phyloP scores from a whole-genome alignment of 2,888 invertebrate species.

The Mesoligia furuncula region DNA sequence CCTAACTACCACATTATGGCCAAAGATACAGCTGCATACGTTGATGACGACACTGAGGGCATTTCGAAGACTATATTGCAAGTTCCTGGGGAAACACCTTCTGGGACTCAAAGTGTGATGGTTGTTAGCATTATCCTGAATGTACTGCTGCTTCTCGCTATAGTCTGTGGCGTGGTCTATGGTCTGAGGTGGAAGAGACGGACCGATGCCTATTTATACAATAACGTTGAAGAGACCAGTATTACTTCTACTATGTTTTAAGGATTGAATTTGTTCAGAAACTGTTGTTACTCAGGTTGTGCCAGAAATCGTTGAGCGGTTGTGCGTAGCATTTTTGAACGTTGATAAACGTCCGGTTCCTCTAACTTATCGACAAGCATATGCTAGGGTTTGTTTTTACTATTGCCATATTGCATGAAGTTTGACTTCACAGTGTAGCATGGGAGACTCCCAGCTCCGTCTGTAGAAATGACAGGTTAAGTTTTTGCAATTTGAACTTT shows the following conservation, averaged over 20 bases:
- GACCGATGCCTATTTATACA: conserved; percentile 73
- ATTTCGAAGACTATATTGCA: conserved; percentile 54
- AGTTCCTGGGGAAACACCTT: conserved; percentile 37
- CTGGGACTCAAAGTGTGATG: conserved; percentile 68
- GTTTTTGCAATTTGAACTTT: not conserved
- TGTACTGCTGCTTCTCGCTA: conserved; percentile 71
- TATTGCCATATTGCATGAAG: not conserved
- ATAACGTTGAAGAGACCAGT: conserved; percentile 73
- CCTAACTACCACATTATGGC: conserved; percentile 63
- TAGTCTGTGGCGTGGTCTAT: conserved; percentile 70
- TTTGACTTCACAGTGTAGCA: not conserved
- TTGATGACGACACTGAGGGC: conserved; percentile 61
- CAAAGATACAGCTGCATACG: conserved; percentile 62
- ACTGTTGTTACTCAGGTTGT: conserved; percentile 37
- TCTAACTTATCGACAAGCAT: not conserved
- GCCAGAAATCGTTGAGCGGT: conserved; percentile 22
- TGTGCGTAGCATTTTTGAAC: conserved; percentile 17
- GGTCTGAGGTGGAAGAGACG: conserved; percentile 74
- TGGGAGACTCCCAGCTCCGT: too few relatives aligned
- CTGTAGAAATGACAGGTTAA: not conserved
- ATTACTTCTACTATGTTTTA: conserved; percentile 67
- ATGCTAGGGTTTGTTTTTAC: not conserved
- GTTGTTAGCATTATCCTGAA: conserved; percentile 78
- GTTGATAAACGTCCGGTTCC: conserved; percentile 3
- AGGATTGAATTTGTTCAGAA: not conserved